Evolutionary conservation across 2,113 vertebrate species (phyloP).

Genomic region (Scomber scombrus): DNA sequence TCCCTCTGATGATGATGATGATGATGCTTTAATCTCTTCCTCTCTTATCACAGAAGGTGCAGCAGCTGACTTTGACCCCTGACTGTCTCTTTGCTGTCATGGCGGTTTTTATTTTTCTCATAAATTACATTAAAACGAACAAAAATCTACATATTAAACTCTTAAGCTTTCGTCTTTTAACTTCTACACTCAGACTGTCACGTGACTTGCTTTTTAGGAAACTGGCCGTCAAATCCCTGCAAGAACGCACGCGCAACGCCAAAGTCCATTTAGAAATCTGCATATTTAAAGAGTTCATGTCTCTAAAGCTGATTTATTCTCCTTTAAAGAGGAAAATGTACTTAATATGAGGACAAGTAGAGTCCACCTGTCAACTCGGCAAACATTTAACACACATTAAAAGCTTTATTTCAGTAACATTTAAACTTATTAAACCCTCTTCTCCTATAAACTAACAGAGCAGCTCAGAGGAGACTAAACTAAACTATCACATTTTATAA

Average conservation of each 20-base stretch:
- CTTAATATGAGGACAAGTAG: rapidly evolving
- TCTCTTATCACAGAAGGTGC: conserved; percentile 42
- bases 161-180: background rate
- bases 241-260: background rate
- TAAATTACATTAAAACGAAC: background rate
- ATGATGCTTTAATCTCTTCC: too few species aligned
- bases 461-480: rapidly evolving
- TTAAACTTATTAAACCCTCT: background rate
- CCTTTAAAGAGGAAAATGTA: background rate
- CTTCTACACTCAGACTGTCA: background rate
- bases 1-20: too few species aligned
- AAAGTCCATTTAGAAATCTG: background rate
- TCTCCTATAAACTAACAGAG: background rate
- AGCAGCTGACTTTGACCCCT: conserved; percentile 67
- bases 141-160: background rate
- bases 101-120: too few species aligned
- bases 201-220: background rate
- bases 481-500: background rate
- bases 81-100: background rate
- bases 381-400: rapidly evolving
- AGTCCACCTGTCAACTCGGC: conserved; percentile 6
- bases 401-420: background rate
- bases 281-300: rapidly evolving
- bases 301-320: background rate
- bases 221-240: too few species aligned